phyloP scores from a whole-genome alignment of 2,888 invertebrate species.

The Papilio gigon region DNA sequence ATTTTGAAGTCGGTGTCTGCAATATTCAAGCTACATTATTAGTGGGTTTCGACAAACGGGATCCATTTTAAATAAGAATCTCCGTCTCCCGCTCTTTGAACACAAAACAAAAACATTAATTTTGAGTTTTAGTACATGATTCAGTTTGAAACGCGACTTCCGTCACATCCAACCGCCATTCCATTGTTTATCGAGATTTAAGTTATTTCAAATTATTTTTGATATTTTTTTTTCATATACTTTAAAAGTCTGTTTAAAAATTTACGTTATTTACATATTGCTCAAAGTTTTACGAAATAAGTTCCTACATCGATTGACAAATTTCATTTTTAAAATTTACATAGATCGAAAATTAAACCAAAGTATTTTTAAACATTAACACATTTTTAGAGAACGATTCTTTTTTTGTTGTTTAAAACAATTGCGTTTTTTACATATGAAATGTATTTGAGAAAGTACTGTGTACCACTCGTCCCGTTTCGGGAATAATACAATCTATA shows the following conservation, averaged over 20 bases:
- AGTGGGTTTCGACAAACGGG: too few relatives aligned
- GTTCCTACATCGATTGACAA: constrained; percentile 27
- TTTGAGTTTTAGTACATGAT: too few relatives aligned
- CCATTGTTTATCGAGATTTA: constrained; percentile 6
- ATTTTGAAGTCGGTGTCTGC: constrained; percentile 57
- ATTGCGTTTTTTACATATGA: too few relatives aligned
- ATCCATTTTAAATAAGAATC: too few relatives aligned
- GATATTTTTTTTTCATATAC: background rate
- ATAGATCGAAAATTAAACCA: constrained; percentile 10
- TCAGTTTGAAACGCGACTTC: background rate
- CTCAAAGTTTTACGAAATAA: constrained; percentile 19
- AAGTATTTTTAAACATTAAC: background rate
- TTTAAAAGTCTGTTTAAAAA: too few relatives aligned
- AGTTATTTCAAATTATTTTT: background rate
- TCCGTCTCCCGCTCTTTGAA: too few relatives aligned
- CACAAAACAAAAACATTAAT: too few relatives aligned
- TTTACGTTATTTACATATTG: background rate
- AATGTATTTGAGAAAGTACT: too few relatives aligned
- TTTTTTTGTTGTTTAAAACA: too few relatives aligned
- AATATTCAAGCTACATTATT: constrained; percentile 33
- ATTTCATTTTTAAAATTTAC: background rate
- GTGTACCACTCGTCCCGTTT: background rate
- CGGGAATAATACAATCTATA: background rate
- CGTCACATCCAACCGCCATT: constrained; percentile 14
- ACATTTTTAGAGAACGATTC: background rate